Evolutionary conservation across 2,888 invertebrate genomes (phyloP), one percentile per base, ranked within the genome.

Genomic region (Atethmia centrago): DNA sequence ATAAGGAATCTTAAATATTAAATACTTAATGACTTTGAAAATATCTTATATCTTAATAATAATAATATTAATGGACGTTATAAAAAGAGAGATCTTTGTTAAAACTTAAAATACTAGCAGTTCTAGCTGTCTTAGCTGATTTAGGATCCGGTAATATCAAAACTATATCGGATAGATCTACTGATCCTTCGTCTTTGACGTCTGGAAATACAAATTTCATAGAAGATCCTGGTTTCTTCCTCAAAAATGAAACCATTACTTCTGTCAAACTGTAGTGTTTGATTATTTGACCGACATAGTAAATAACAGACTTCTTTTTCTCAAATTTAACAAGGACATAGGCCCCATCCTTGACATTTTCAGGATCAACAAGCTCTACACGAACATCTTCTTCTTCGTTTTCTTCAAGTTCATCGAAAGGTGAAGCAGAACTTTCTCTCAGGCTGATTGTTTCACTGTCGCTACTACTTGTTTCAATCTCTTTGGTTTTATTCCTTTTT

Each of bases 171-270:
- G 61, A 40, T 51, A 70, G 51, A 51, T 61, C 14, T 19, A 70
- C 61, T 16, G 31, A 62, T 16, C 4, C 36, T 36, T 36, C 36
- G 7, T 36, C 71, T 40, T 47, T 58, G 56, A 31, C 42, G 19
- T 28, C 28, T 42, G 70, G 62, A 42, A 62, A 70, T 21, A 70
- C 62, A 62, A 70, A 70, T 56, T 67, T 67, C 73, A 49, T 67
- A 14, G 62, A 19, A 19, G 25, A 47, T 36, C 59, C 69, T 28
- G 65, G 62, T 28, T 71, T 71, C 70, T 71, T 75, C 21, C 71
- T 64, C 16, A 72, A 28, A 76, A 68, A 76, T 68, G 68, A 76
- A 68, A 76, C 68, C 59, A 45, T 67, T 47, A 64, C 68, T 65
- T 76, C 71, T 53, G 45, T 76, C 16, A 55, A 42, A 36, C 36